Percentiles rank a stretch among this genome's conserved stretches.
These are phyloP conservation scores for Silurus lanzhouensis DNA, from an alignment of 2,797 vertebrate species.

Conservation along the genomic window DNA sequence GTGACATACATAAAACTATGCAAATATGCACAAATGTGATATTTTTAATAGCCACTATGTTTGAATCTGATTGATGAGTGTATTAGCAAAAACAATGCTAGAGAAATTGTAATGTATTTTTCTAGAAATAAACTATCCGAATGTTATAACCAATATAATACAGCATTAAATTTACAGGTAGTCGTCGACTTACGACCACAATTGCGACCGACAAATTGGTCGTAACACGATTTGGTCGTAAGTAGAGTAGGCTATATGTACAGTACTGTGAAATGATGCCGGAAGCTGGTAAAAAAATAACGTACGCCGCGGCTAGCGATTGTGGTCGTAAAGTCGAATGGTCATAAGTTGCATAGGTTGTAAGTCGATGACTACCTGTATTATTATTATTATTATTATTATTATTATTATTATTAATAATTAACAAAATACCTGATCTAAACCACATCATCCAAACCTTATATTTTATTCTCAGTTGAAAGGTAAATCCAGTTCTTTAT, in stretches of 20 bases:
- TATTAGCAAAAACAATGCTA: neutral
- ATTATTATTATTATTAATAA: neutral
- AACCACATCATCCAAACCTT: neutral
- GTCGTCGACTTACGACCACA: no score
- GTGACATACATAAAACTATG: neutral
- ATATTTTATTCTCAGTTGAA: neutral
- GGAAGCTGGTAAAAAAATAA: no score
- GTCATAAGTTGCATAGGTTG: no score
- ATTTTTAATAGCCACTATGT: neutral
- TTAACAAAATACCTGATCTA: neutral
- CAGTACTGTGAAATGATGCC: no score
- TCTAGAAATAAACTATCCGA: neutral
- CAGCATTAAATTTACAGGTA: neutral
- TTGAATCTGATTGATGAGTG: neutral
- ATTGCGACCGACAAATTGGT: no score
- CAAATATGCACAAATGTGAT: neutral
- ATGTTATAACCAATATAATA: neutral
- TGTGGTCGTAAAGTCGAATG: no score
- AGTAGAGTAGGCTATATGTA: no score
- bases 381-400: no score
- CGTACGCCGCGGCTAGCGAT: no score
- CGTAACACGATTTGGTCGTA: no score
- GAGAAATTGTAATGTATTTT: neutral
- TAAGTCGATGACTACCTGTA: no score
- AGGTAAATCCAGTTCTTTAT: neutral